Conservation (phyloP, 2,888 invertebrate genomes). For the Lutraria lutraria region DNA sequence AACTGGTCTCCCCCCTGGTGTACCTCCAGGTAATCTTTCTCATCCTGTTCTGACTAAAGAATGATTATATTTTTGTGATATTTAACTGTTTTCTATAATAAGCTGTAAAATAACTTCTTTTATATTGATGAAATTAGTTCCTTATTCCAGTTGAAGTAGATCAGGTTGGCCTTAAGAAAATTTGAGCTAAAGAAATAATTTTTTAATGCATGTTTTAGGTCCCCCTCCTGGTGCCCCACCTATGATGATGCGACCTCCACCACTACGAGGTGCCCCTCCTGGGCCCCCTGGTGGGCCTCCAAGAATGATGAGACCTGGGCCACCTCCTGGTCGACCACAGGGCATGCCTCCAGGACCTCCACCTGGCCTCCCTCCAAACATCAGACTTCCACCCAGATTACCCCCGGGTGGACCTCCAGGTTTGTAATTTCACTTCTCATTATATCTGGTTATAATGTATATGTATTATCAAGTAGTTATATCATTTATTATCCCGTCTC, state of each 20-base stretch:
- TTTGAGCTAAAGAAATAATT: not conserved
- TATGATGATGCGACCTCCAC: slow-evolving; percentile 85
- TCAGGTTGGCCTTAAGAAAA: not conserved
- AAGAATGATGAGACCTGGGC: slow-evolving; percentile 85
- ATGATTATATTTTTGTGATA: no score
- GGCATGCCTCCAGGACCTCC: slow-evolving; percentile 86
- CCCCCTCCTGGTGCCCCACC: slow-evolving; percentile 89
- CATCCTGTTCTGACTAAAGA: no score
- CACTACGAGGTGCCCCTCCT: slow-evolving; percentile 47
- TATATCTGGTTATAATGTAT: not conserved
- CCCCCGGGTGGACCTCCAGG: slow-evolving; percentile 90
- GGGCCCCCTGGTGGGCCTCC: slow-evolving; percentile 83
- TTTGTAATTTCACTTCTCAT: slow-evolving; percentile 47
- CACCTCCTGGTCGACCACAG: slow-evolving; percentile 85
- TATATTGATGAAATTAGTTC: not conserved
- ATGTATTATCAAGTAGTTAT: no score
- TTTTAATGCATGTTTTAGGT: slow-evolving; percentile 73
- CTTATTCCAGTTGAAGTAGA: not conserved
- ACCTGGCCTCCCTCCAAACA: slow-evolving; percentile 84
- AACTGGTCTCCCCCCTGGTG: slow-evolving; percentile 82
- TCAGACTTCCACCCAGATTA: slow-evolving; percentile 86
- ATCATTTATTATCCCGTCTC: no score
- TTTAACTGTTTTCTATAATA: not conserved
- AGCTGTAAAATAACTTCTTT: not conserved
- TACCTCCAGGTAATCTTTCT: slow-evolving; percentile 78